Base-by-base conservation (phyloP, 2,888 invertebrate genomes). In the Pyralis farinalis region DNA sequence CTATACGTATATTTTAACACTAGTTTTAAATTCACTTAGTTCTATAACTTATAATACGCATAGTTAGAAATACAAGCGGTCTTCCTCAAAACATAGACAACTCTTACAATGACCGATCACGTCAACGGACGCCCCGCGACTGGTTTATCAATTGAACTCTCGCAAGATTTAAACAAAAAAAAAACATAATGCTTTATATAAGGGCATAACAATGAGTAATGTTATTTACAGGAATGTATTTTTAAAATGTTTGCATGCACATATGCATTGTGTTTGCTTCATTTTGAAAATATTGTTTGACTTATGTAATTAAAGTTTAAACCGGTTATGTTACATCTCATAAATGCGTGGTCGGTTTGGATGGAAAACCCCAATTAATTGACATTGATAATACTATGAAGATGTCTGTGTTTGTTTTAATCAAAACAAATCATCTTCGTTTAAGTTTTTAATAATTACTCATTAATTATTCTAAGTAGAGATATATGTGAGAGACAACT, bases 1-100 rank as follows among this genome's bases (percentile, higher is more conserved):
- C n/a, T n/a, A 28, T 2, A 30, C 22, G n/a, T 25, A 22, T 31
- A 29, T 22, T 3, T 6, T 37, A 38, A 12, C 38, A 32, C 31
- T 38, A 9, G 31, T 22, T 12, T 12, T 7, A 16, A 12, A 33
- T 10, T 11, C 39, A 39, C 39, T 28, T 28, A 27, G 11, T 33
- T 7, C 20, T 37, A 32, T 21, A 32, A 12, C 25, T 9, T 33
- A 1, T 8, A 12, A 39, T 12, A 0, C 8, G 22, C 39, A 39
- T 33, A 39, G 20, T 33, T 28, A 9, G 8, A 12, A 11, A 1
- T 25, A 38, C 11, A 31, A 31, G 12, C 31, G 5, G 7, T 3
- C 7, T 8, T 29, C 29, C 29, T 11, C 11, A 9, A 29, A n/a
- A 1, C 29, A 29, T 11, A 4, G 4, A 31, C 12, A 12, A 4